Percentiles rank a stretch among this genome's conserved stretches.
Conservation (phyloP, 2,797 vertebrate genomes). For the Kryptolebias ocellatus region DNA sequence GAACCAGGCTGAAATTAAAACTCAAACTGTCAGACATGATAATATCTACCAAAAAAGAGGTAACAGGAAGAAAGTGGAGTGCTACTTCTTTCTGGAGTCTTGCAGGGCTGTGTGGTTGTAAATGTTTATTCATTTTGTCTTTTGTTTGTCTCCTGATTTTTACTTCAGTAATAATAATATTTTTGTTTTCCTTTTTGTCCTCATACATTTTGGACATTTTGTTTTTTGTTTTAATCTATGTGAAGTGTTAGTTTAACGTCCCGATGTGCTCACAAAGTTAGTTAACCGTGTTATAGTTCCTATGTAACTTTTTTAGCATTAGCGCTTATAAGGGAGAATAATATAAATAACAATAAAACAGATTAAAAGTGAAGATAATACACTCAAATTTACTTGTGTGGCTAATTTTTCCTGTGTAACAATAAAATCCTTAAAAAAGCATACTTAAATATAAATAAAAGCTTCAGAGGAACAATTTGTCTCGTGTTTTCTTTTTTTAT, state of each 20-base stretch:
- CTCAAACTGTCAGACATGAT: constrained; percentile 1
- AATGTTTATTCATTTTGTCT: constrained; percentile 63
- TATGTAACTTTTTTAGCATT: constrained; percentile 83
- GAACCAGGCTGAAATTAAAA: constrained; percentile 4
- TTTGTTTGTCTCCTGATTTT: constrained; percentile 54
- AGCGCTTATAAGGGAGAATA: constrained; percentile 77
- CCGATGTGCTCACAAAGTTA: constrained; percentile 76
- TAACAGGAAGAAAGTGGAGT: constrained; percentile 31
- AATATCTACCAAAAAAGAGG: constrained; percentile 58
- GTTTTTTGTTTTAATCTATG: constrained; percentile 60
- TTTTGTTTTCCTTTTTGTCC: constrained; percentile 28
- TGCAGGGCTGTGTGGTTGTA: constrained; percentile 69
- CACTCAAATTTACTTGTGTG: constrained; percentile 81
- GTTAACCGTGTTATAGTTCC: constrained; percentile 77
- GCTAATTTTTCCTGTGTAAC: constrained; percentile 81
- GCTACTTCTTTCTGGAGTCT: constrained; percentile 26
- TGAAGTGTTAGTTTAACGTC: constrained; percentile 79
- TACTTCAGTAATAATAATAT: constrained; percentile 26
- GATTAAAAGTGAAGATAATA: constrained; percentile 66
- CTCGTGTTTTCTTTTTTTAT: constrained; percentile 13
- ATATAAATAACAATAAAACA: constrained; percentile 72
- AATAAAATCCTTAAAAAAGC: constrained; percentile 71
- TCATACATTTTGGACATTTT: constrained; percentile 24
- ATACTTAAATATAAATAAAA: constrained; percentile 80
- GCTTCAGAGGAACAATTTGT: constrained; percentile 50